Conservation (phyloP, 2,797 vertebrate genomes). For the Kryptopterus vitreolus region DNA sequence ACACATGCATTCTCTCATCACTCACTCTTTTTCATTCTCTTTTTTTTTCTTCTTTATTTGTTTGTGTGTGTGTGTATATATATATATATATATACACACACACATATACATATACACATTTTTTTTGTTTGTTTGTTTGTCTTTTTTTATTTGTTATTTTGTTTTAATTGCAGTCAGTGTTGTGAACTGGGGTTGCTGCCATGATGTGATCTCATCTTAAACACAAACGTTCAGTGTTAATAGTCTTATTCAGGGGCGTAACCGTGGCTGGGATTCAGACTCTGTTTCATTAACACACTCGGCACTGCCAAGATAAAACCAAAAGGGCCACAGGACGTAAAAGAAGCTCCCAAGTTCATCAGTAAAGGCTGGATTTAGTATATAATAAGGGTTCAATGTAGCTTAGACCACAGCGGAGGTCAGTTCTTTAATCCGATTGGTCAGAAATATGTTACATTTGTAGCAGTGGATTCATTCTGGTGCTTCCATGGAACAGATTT, state of each 20-base stretch:
- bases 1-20: no score
- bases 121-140: no score
- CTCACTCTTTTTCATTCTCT: no score
- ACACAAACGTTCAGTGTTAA: not conserved
- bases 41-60: no score
- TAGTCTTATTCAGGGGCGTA: not conserved
- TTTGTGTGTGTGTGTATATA: no score
- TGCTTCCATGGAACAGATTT: no score
- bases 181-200: not conserved
- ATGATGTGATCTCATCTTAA: constrained; percentile 4
- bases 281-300: not conserved
- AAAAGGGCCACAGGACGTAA: not conserved
- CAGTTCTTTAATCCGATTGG: not conserved
- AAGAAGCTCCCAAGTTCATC: not conserved
- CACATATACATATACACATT: no score
- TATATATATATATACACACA: no score
- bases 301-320: not conserved
- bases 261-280: not conserved
- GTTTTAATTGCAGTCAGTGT: no score
- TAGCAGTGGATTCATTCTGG: not conserved
- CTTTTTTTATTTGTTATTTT: not conserved
- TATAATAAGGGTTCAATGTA: not conserved
- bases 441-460: not conserved
- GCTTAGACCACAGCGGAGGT: not conserved
- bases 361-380: not conserved